Evolutionary conservation across 2,797 vertebrate genomes (phyloP).

Genomic region (Chromis chromis): DNA sequence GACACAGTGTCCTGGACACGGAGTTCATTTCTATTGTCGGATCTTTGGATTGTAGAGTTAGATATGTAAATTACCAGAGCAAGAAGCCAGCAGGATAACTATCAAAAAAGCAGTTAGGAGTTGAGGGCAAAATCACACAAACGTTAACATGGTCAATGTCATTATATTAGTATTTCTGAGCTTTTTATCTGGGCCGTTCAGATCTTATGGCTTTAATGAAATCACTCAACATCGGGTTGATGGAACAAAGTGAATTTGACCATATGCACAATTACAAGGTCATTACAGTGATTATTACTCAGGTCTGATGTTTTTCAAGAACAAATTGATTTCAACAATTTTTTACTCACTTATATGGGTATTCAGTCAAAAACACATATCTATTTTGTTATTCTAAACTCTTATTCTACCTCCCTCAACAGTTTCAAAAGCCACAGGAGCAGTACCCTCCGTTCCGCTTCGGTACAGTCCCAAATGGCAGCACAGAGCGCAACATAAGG

Average conservation of each 20-base stretch:
- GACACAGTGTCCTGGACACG: conserved; percentile 31
- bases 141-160: conserved; percentile 20
- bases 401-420: conserved; percentile 24
- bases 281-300: background rate
- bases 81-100: conserved; percentile 36
- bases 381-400: conserved; percentile 1
- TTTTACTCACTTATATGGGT: background rate
- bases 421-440: conserved; percentile 98
- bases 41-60: conserved; percentile 37
- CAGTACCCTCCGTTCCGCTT: conserved; percentile 98
- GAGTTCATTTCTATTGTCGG: conserved; percentile 41
- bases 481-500: conserved; percentile 97
- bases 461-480: conserved; percentile 97
- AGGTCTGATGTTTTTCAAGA: background rate
- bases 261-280: background rate
- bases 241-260: background rate
- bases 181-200: background rate
- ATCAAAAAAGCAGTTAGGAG: background rate
- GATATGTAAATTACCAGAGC: conserved; percentile 46
- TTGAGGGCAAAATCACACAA: conserved; percentile 22
- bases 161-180: conserved; percentile 10
- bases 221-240: background rate
- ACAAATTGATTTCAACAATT: no score
- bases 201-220: background rate
- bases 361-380: background rate